Conservation (phyloP, 2,113 vertebrate genomes). For the Syrmaticus mikado region DNA sequence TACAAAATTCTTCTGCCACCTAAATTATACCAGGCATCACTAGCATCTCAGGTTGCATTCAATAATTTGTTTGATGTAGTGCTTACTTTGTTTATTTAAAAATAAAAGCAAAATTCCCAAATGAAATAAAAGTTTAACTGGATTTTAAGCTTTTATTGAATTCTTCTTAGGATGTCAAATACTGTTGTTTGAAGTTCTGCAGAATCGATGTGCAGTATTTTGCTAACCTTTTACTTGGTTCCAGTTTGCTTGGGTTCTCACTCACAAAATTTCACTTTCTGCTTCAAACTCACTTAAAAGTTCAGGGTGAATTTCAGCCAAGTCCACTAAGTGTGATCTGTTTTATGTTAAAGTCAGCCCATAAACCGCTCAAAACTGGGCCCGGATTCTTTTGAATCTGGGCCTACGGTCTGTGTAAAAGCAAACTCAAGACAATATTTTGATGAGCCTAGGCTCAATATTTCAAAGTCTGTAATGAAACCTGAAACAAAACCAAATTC, state of each 20-base stretch:
- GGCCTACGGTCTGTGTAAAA: slow-evolving; percentile 43
- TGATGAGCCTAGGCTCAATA: slow-evolving; percentile 42
- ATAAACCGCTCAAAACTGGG: slow-evolving; percentile 55
- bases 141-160: slow-evolving; percentile 41
- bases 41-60: slow-evolving; percentile 28
- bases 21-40: slow-evolving; percentile 17
- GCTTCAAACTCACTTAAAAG: slow-evolving; percentile 45
- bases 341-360: slow-evolving; percentile 58
- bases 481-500: slow-evolving; percentile 57
- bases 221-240: neutral
- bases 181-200: slow-evolving; percentile 44
- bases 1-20: neutral
- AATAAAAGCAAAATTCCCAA: slow-evolving; percentile 52
- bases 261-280: slow-evolving; percentile 59
- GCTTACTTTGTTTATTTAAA: slow-evolving; percentile 48
- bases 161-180: slow-evolving; percentile 43
- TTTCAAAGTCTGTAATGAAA: slow-evolving; percentile 53
- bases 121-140: slow-evolving; percentile 45
- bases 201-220: slow-evolving; percentile 14
- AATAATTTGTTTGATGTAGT: slow-evolving; percentile 49
- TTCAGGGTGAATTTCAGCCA: slow-evolving; percentile 60
- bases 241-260: slow-evolving; percentile 16
- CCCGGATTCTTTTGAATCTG: slow-evolving; percentile 37
- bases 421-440: slow-evolving; percentile 46
- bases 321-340: slow-evolving; percentile 47